Percentiles rank a stretch among this genome's conserved stretches.
Conservation (phyloP, 2,113 vertebrate species). For the Heptranchias perlo region DNA sequence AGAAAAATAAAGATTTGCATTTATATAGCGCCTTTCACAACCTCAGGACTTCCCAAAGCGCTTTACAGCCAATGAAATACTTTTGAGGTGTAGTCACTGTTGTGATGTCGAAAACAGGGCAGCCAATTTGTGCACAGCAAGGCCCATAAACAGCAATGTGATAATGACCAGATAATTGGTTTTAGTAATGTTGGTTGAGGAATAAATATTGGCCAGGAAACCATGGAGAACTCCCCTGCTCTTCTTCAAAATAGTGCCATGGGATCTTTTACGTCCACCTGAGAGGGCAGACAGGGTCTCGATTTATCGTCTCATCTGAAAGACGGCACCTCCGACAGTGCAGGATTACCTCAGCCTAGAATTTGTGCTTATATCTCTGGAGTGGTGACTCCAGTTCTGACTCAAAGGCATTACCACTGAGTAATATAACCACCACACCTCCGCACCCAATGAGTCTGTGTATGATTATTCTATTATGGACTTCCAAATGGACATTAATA, state of each 20-base stretch:
- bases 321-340: neutral
- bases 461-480: too few relatives aligned
- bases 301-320: neutral
- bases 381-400: too few relatives aligned
- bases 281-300: neutral
- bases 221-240: too few relatives aligned
- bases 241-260: neutral
- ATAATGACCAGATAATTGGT: neutral
- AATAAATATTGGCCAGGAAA: neutral
- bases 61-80: too few relatives aligned
- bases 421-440: too few relatives aligned
- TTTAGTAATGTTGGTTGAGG: neutral
- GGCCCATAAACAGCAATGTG: neutral
- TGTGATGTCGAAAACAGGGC: neutral
- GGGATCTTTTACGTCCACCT: neutral
- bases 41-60: too few relatives aligned
- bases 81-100: too few relatives aligned
- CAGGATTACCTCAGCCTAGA: neutral
- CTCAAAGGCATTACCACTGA: too few relatives aligned
- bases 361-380: neutral
- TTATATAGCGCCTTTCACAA: too few relatives aligned
- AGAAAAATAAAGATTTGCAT: too few relatives aligned
- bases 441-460: too few relatives aligned
- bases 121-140: neutral
- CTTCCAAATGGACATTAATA: too few relatives aligned